Evolutionary conservation across 2,797 vertebrate genomes (phyloP).

Genomic region (Varecia variegata): DNA sequence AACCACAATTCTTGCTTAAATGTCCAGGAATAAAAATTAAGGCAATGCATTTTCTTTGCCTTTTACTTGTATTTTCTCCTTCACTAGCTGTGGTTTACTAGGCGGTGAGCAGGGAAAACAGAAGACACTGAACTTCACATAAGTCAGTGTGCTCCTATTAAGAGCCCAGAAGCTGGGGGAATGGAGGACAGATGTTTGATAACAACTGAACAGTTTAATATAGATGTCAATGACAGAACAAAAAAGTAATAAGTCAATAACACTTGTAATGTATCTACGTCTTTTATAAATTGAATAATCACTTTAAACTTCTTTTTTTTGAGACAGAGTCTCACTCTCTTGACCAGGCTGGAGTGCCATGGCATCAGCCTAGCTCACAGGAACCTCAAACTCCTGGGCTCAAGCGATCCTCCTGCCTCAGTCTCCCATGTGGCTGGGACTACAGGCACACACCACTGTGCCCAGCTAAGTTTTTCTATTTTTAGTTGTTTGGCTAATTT

Average conservation of each 20-base stretch:
- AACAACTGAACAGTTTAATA: neutral
- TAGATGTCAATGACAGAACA: neutral
- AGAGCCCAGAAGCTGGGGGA: neutral
- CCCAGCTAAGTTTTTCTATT: too few species aligned
- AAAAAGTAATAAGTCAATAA: neutral
- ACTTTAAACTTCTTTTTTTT: neutral
- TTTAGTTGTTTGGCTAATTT: too few species aligned
- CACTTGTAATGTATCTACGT: neutral
- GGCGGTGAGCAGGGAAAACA: neutral
- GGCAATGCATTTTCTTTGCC: neutral
- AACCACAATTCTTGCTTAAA: neutral
- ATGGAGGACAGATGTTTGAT: neutral
- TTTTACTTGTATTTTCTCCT: neutral
- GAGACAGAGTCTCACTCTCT: too few species aligned
- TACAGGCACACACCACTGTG: too few species aligned
- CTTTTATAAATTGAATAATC: conserved; percentile 1
- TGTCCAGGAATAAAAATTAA: neutral
- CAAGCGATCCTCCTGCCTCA: too few species aligned
- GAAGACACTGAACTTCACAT: neutral
- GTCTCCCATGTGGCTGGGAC: too few species aligned
- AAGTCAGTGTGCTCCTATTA: neutral
- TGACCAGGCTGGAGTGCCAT: too few species aligned
- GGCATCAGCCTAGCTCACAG: too few species aligned
- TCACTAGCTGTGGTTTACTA: neutral
- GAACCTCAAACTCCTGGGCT: too few species aligned